Conservation (phyloP, 2,888 invertebrate species). For the Lochmaea capreae region DNA sequence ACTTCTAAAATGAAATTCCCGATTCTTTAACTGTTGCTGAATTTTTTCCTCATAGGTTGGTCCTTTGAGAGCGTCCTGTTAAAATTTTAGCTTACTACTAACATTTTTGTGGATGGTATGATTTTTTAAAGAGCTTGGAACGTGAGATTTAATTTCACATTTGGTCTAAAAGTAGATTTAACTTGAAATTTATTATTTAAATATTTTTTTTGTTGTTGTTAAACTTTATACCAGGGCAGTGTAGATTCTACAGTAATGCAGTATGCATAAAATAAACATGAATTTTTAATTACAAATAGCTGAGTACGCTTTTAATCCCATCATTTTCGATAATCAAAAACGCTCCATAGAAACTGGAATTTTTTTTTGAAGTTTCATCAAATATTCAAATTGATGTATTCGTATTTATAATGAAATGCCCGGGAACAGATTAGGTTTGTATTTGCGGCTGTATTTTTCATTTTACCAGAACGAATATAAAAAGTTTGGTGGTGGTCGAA, state of each 20-base stretch:
- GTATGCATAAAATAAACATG: constrained; percentile 30
- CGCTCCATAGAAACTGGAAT: constrained; percentile 18
- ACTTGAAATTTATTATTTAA: too few species aligned
- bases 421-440: constrained; percentile 39
- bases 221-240: too few species aligned
- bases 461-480: constrained; percentile 1
- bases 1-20: too few species aligned
- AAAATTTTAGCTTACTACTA: too few species aligned
- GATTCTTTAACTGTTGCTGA: too few species aligned
- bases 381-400: constrained; percentile 40
- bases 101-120: too few species aligned
- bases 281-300: constrained; percentile 33
- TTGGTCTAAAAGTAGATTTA: too few species aligned
- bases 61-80: too few species aligned
- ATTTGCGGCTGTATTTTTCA: constrained; percentile 36
- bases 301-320: constrained; percentile 34
- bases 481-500: background rate
- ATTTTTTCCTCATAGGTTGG: too few species aligned
- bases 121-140: too few species aligned
- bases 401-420: constrained; percentile 41
- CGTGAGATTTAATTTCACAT: too few species aligned
- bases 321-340: constrained; percentile 38
- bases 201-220: too few species aligned
- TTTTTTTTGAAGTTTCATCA: constrained; percentile 41
- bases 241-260: background rate